Evolutionary conservation across 1,140 invertebrate species (phyloP), one percentile per base, ranked within the genome.

Genomic region (Cephus cinctus): DNA sequence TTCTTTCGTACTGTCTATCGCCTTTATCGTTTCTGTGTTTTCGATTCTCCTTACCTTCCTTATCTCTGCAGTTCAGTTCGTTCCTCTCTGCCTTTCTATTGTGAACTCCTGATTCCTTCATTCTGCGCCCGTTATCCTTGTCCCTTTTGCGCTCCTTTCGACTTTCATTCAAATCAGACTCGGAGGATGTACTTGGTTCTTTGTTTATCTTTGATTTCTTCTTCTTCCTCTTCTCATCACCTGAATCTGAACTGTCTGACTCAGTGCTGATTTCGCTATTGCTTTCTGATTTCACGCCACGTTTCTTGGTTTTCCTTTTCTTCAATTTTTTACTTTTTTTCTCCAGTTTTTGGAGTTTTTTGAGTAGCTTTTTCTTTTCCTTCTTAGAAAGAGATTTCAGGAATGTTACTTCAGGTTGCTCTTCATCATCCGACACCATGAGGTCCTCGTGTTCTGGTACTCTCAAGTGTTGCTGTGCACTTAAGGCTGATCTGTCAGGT

Each of bases 291-390:
- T 56, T 59, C 49, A 59, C 62, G 43, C 71, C 72, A n/a, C 58
- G 66, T 47, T 81, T 81, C 50, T 80, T 83, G 36, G 76, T 70
- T 59, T 78, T 78, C 42, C 78, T 80, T 22, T 81, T 78, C 54
- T 82, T 83, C 53, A 80, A 73, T 50, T 83, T 54, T 59, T 73
- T 52, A 52, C 65, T 64, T 73, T 74, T 74, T 43, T 79, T 86
- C 56, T 92, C 87, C 22, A 93, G 73, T 73, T 89, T 89, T 53
- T 89, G 83, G 19, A 92, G 67, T 79, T 89, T 90, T 54, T 86
- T 88, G 67, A 97, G 76, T 36, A 97, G 73, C 64, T 92, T 94
- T 55, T 92, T 88, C 67, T 96, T 96, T 61, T 96, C 90, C 69
- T 94, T 91, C 47, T 86, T 88, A 9, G 86, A 86, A 4, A 96